These are phyloP conservation scores for Corythaeola cristata DNA, from an alignment of 2,113 vertebrate genomes.

Conservation along the genomic window DNA sequence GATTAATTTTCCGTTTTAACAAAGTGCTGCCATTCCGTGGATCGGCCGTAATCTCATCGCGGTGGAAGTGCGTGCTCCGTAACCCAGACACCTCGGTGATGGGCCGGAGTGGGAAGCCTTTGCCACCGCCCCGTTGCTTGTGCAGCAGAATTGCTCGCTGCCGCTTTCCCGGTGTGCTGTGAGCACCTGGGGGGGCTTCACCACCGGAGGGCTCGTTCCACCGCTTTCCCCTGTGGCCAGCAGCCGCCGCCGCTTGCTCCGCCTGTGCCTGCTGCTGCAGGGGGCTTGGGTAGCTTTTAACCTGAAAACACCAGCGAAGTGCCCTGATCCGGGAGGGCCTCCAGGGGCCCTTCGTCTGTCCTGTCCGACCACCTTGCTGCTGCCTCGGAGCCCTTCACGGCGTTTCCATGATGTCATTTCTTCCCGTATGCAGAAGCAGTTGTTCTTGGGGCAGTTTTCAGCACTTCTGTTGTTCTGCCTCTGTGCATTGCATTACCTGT, in stretches of 20 bases:
- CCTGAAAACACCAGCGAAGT: neutral
- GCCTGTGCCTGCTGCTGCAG: neutral
- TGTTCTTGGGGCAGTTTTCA: neutral
- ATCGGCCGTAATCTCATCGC: neutral
- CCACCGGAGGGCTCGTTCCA: fast-evolving
- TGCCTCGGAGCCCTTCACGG: neutral
- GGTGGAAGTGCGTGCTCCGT: neutral
- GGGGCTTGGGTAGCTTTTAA: neutral
- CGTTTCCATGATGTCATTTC: neutral
- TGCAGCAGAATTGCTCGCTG: neutral
- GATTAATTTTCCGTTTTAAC: neutral
- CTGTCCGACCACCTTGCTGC: neutral
- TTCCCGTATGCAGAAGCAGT: neutral
- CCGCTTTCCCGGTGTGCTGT: fast-evolving
- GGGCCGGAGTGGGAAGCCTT: neutral
- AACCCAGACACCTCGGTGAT: neutral
- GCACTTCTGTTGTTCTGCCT: neutral
- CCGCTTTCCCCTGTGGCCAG: fast-evolving
- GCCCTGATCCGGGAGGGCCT: neutral
- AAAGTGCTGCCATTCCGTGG: neutral
- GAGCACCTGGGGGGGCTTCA: neutral
- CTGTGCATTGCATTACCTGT: neutral
- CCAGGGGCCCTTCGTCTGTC: neutral
- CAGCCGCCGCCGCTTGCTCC: fast-evolving
- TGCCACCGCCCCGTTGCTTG: neutral